Conservation (phyloP, 1,140 invertebrate genomes). For the Lepidurus packardi region DNA sequence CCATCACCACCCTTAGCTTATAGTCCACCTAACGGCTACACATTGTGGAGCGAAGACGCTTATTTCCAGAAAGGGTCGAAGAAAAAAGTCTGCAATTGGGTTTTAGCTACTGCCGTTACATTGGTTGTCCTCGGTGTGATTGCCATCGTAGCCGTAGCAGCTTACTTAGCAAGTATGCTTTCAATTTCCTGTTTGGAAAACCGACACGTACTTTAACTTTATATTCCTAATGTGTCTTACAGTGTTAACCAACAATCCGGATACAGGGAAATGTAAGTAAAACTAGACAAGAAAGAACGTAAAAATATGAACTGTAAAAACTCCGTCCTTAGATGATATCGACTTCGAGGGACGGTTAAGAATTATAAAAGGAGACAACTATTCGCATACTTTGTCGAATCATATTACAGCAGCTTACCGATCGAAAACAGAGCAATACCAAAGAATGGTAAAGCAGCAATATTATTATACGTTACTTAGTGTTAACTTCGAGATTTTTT, state of each 20-base stretch:
- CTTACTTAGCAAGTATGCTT: constrained; percentile 66
- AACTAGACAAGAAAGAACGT: neutral
- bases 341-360: constrained; percentile 62
- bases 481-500: constrained; percentile 35
- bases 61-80: constrained; percentile 40
- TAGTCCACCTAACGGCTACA: constrained; percentile 41
- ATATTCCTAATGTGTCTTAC: constrained; percentile 31
- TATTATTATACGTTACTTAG: constrained; percentile 16
- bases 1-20: constrained; percentile 23
- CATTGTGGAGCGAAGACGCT: constrained; percentile 43
- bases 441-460: constrained; percentile 50
- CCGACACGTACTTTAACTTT: constrained; percentile 28
- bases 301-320: constrained; percentile 21
- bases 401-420: constrained; percentile 50
- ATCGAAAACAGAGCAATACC: constrained; percentile 57
- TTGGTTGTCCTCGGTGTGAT: constrained; percentile 63
- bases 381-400: constrained; percentile 52
- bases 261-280: constrained; percentile 37
- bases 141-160: constrained; percentile 63
- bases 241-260: constrained; percentile 38
- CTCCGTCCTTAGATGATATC: constrained; percentile 51
- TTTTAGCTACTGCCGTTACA: constrained; percentile 59
- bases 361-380: constrained; percentile 60
- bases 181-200: constrained; percentile 31
- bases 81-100: constrained; percentile 56